Evolutionary conservation across 2,113 vertebrate species (phyloP).

Genomic region (Reinhardtius hippoglossoides): DNA sequence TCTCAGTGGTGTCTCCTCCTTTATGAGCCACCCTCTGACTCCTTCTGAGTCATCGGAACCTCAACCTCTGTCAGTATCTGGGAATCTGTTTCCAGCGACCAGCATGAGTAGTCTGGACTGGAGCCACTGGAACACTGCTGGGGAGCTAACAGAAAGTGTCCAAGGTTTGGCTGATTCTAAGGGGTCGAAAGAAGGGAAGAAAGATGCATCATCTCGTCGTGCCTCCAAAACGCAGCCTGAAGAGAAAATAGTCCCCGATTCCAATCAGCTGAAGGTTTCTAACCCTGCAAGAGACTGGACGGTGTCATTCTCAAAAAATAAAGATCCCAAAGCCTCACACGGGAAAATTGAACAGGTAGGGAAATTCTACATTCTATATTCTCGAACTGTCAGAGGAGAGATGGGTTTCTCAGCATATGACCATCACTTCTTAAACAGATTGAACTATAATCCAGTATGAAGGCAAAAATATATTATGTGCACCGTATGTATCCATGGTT

Average conservation of each 20-base stretch:
- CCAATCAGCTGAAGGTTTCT: slow-evolving; percentile 86
- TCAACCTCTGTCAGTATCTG: slow-evolving; percentile 76
- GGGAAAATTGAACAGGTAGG: slow-evolving; percentile 89
- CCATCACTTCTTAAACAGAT: not conserved
- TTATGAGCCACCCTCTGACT: slow-evolving; percentile 83
- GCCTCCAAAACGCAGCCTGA: slow-evolving; percentile 88
- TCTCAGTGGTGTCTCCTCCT: slow-evolving; percentile 82
- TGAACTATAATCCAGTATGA: not conserved
- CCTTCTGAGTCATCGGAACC: slow-evolving; percentile 82
- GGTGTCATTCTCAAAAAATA: slow-evolving; percentile 77
- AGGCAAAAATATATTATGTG: not conserved
- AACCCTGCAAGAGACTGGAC: slow-evolving; percentile 90
- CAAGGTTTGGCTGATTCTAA: slow-evolving; percentile 58
- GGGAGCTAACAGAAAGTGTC: slow-evolving; percentile 56
- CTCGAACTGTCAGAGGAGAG: not conserved
- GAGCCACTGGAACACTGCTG: slow-evolving; percentile 69
- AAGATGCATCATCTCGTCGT: slow-evolving; percentile 84
- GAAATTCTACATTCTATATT: slow-evolving; percentile 24
- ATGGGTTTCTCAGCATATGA: not conserved
- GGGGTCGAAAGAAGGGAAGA: slow-evolving; percentile 86
- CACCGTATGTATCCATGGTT: not conserved
- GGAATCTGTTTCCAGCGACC: slow-evolving; percentile 83
- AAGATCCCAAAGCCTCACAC: slow-evolving; percentile 85
- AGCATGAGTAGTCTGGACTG: slow-evolving; percentile 87
- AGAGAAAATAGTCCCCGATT: slow-evolving; percentile 86